Percentiles rank a stretch among this genome's conserved stretches.
Evolutionary conservation across 2,888 invertebrate species (phyloP).

Genomic region (Catonia carolina): DNA sequence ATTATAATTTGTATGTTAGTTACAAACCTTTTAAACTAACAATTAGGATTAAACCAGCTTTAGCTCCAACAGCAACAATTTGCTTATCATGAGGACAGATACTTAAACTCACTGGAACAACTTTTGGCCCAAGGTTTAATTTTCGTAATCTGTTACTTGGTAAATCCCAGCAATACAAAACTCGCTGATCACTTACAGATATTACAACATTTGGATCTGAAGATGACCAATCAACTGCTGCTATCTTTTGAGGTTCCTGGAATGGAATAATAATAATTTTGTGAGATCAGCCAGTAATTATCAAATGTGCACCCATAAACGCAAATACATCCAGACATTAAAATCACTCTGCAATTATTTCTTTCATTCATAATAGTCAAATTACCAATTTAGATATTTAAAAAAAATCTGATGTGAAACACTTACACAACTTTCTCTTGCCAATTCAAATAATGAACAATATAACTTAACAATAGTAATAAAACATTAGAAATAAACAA

Average conservation of each 20-base stretch:
- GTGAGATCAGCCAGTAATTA: background rate
- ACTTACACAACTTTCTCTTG: too few species aligned
- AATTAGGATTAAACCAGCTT: slow-evolving; percentile 47
- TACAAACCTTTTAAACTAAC: slow-evolving; percentile 45
- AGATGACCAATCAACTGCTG: slow-evolving; percentile 44
- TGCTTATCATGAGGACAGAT: slow-evolving; percentile 52
- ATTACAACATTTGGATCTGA: slow-evolving; percentile 43
- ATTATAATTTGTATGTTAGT: too few species aligned
- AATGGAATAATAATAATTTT: slow-evolving; percentile 17
- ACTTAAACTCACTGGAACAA: slow-evolving; percentile 49
- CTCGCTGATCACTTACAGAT: slow-evolving; percentile 46
- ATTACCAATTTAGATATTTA: too few species aligned
- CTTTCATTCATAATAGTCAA: too few species aligned
- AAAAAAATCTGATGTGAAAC: too few species aligned
- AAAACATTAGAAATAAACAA: too few species aligned
- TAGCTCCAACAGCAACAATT: slow-evolving; percentile 53
- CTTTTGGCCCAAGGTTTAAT: slow-evolving; percentile 42
- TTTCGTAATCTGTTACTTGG: slow-evolving; percentile 38
- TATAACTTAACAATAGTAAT: too few species aligned
- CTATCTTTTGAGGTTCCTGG: slow-evolving; percentile 40
- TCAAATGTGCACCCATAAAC: background rate
- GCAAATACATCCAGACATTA: background rate
- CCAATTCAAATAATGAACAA: too few species aligned
- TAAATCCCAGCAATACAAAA: slow-evolving; percentile 46
- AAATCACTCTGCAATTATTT: slow-evolving; percentile 21